Evolutionary conservation across 2,113 vertebrate species (phyloP).

Genomic region (Microcebus lehilahytsara): DNA sequence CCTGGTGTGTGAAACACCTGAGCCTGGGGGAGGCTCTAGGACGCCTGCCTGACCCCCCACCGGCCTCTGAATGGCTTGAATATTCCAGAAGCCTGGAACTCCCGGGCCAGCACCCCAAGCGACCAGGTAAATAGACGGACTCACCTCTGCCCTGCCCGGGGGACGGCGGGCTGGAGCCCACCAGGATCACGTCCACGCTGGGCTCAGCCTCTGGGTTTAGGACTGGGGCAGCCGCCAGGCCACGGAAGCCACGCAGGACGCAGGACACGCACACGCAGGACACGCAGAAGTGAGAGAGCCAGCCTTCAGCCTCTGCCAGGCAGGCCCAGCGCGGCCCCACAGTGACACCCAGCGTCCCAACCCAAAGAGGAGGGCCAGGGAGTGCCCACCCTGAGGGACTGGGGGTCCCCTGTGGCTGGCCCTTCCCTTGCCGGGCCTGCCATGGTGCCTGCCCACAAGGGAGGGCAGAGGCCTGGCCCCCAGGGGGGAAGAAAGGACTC

Average conservation of each 20-base stretch:
- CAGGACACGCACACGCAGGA: not conserved
- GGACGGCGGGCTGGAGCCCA: not conserved
- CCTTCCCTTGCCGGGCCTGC: not conserved
- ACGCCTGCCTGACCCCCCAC: not conserved
- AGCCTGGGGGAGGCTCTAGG: not conserved
- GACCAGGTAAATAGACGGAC: fast-evolving
- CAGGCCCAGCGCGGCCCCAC: not conserved
- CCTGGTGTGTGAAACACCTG: not conserved
- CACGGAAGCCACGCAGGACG: not conserved
- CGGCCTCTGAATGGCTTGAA: fast-evolving
- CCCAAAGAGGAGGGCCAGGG: fast-evolving
- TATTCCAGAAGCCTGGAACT: not conserved
- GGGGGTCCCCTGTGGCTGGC: fast-evolving
- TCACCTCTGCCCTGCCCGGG: slow-evolving; percentile 53
- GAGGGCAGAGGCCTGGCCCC: too few relatives aligned
- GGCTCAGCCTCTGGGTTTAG: not conserved
- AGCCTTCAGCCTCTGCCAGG: not conserved
- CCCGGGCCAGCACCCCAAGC: fast-evolving
- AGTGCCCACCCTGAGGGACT: not conserved
- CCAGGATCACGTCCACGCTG: not conserved
- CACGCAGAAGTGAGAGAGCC: not conserved
- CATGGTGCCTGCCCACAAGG: not conserved
- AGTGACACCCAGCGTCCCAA: not conserved
- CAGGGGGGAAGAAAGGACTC: not conserved
- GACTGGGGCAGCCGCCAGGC: not conserved